Conservation (phyloP, 2,113 vertebrate genomes). For the Malurus melanocephalus region DNA sequence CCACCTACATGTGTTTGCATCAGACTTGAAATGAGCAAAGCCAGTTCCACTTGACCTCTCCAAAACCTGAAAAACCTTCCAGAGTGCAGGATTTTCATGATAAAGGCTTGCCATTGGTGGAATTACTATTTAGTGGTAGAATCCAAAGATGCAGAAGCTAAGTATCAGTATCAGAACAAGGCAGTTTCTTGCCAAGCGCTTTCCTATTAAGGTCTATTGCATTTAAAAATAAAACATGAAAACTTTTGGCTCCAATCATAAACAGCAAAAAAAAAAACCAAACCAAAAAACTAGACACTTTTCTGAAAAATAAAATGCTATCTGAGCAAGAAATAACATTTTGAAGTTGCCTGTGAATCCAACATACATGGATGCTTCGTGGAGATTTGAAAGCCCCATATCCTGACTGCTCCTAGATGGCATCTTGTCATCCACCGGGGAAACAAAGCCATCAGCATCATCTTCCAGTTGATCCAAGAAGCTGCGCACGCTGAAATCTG, state of each 20-base stretch:
- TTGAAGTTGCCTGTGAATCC: background rate
- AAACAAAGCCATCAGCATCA: slow-evolving; percentile 88
- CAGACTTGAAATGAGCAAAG: background rate
- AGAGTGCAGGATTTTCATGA: background rate
- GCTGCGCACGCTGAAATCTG: slow-evolving; percentile 79
- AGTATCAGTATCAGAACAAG: background rate
- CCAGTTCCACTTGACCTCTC: background rate
- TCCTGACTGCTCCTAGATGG: slow-evolving; percentile 82
- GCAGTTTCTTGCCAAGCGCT: background rate
- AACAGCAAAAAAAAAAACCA: background rate
- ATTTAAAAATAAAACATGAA: background rate
- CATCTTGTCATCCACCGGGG: slow-evolving; percentile 88
- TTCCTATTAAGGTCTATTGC: background rate
- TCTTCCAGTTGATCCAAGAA: slow-evolving; percentile 90
- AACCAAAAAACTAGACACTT: background rate
- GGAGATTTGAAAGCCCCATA: slow-evolving; percentile 91
- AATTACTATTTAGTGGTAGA: background rate
- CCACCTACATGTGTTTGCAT: background rate
- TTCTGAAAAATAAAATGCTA: background rate
- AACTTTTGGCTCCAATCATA: background rate
- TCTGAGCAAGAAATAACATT: background rate
- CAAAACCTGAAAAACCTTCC: background rate
- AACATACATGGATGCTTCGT: slow-evolving; percentile 90
- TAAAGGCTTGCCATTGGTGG: background rate
- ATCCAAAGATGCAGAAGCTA: background rate